Evolutionary conservation across 2,888 invertebrate genomes (phyloP).

Genomic region (Lasioglossum vierecki): DNA sequence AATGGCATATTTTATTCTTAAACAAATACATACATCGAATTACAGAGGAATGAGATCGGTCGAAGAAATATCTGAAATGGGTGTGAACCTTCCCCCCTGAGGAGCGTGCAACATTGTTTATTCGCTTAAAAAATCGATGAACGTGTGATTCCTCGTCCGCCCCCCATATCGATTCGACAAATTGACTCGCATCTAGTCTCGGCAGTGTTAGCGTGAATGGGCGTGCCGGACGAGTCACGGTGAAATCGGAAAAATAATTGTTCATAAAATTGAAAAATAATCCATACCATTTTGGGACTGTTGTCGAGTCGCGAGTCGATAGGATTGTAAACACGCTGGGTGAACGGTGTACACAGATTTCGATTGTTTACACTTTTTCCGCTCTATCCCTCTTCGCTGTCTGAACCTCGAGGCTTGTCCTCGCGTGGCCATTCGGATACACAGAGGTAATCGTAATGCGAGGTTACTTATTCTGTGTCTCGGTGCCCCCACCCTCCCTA

Average conservation of each 20-base stretch:
- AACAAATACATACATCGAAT: background rate
- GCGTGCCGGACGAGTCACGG: background rate
- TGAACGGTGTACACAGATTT: slow-evolving; percentile 6
- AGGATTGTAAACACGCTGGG: slow-evolving; percentile 42
- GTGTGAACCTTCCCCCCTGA: background rate
- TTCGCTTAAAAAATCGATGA: background rate
- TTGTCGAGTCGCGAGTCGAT: background rate
- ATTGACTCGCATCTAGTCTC: background rate
- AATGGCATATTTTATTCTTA: background rate
- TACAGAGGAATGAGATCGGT: background rate
- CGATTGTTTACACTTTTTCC: background rate
- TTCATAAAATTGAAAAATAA: too few species aligned
- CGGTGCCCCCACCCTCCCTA: background rate
- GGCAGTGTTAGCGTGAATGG: background rate
- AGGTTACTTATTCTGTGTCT: slow-evolving; percentile 61
- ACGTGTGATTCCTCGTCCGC: background rate
- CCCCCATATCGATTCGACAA: background rate
- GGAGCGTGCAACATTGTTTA: background rate
- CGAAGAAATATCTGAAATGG: background rate
- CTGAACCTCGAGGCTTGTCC: slow-evolving; percentile 32
- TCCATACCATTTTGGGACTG: too few species aligned
- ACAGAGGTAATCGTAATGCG: slow-evolving; percentile 72
- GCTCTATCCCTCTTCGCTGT: background rate
- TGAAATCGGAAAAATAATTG: background rate
- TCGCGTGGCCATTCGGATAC: slow-evolving; percentile 62